Conservation (phyloP, 2,888 invertebrate species). For the Syrphus vitripennis region DNA sequence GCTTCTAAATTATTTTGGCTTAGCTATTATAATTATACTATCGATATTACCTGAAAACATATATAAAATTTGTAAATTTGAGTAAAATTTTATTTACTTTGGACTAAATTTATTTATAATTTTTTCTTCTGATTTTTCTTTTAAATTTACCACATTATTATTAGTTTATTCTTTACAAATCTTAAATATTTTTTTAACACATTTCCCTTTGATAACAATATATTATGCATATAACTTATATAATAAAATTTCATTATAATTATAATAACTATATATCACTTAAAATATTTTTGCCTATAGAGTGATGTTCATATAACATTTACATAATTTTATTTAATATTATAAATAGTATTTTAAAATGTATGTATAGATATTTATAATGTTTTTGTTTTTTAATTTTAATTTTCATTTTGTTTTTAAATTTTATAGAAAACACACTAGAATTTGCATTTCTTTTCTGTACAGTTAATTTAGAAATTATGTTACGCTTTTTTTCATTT, state of each 20-base stretch:
- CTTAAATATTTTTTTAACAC: slow-evolving; percentile 4
- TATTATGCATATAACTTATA: not conserved
- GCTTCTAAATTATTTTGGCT: too few relatives aligned
- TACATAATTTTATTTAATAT: not conserved
- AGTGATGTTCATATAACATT: slow-evolving; percentile 7
- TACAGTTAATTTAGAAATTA: slow-evolving; percentile 71
- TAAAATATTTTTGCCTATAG: not conserved
- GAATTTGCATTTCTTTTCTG: slow-evolving; percentile 31
- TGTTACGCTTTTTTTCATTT: slow-evolving; percentile 65
- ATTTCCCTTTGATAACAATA: slow-evolving; percentile 26
- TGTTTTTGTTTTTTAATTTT: not conserved
- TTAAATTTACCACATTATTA: not conserved
- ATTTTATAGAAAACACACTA: slow-evolving; percentile 34
- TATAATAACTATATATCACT: not conserved
- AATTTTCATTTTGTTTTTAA: not conserved
- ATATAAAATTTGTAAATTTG: not conserved
- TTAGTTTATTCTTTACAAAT: not conserved
- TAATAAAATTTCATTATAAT: not conserved
- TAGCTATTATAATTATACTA: too few relatives aligned
- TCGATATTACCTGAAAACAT: not conserved
- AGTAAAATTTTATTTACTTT: not conserved
- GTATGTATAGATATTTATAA: slow-evolving; percentile 23
- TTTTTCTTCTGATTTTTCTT: not conserved
- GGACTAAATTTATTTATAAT: not conserved
- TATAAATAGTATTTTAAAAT: slow-evolving; percentile 29